Evolutionary conservation across 2,888 invertebrate species (phyloP).

Genomic region (Aspidiotus destructor): DNA sequence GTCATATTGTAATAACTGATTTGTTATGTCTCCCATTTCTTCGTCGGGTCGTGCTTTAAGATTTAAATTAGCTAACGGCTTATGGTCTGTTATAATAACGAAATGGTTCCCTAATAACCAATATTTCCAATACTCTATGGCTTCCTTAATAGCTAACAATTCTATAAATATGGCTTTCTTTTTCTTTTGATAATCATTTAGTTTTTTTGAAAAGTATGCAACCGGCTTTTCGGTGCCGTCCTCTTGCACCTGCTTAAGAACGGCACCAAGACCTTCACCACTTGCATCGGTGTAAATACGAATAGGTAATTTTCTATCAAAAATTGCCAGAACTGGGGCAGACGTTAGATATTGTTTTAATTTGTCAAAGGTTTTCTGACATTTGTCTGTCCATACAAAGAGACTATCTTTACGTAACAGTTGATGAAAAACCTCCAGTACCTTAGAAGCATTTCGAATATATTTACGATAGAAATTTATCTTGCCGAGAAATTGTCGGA

Average conservation of each 20-base stretch:
- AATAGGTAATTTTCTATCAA: background rate
- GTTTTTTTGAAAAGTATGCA: no score
- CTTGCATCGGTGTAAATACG: background rate
- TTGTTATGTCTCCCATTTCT: constrained; percentile 36
- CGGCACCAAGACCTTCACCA: background rate
- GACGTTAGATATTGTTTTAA: no score
- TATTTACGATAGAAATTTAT: constrained; percentile 33
- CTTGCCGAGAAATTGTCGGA: no score
- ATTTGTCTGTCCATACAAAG: constrained; percentile 35
- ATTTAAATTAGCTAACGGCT: constrained; percentile 32
- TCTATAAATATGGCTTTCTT: constrained; percentile 33
- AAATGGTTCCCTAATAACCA: constrained; percentile 32
- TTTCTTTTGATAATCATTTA: constrained; percentile 35
- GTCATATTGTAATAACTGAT: no score
- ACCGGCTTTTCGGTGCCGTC: no score
- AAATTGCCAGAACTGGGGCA: constrained; percentile 26
- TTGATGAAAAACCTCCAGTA: constrained; percentile 10
- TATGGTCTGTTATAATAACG: constrained; percentile 32
- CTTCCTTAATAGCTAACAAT: constrained; percentile 33
- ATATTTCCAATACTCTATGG: constrained; percentile 29
- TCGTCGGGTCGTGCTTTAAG: background rate
- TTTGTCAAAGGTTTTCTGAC: constrained; percentile 34
- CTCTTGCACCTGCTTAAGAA: no score
- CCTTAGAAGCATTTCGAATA: constrained; percentile 15
- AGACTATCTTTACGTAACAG: constrained; percentile 33